Evolutionary conservation across 2,113 vertebrate species (phyloP), one percentile per base, ranked within the genome.

Genomic region (Dromaius novaehollandiae): DNA sequence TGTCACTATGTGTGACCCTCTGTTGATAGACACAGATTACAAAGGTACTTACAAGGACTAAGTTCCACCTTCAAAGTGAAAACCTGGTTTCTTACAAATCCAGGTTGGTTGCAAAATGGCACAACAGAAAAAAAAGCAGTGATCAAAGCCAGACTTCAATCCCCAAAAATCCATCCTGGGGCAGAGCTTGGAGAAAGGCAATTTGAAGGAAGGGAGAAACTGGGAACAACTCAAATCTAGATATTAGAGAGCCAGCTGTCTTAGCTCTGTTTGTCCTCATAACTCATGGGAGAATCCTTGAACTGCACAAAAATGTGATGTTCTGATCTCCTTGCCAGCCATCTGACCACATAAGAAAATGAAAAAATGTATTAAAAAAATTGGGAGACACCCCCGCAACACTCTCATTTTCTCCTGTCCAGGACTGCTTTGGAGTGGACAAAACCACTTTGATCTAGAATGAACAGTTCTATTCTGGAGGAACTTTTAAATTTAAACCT

Each of bases 1-100:
- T 21, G 73, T 68, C 36, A 75, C 82, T 64, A 78, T 88, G 66
- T 91, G 93, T 93, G 93, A 93, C 82, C 65, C 40, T 92, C 93
- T 95, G 86, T 96, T 93, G 92, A 96, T 46, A 88, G 88, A 77
- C 7, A 86, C 8, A 48, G 50, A 78, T 90, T 92, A 78, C 86
- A 93, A 94, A 93, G 64, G 63, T 53, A 69, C 50, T 64, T 53
- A 51, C 30, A 75, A 96, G 80, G 36, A 64, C 68, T 2, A 50
- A 50, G 51, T 42, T 25, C 61, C 73, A 51, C n/a, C 36, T 88
- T 70, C 28, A 58, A 83, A 89, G 53, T 30, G 48, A 94, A 77
- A 89, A 26, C 51, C 8, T n/a, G 5, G 4, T 32, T 86, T 84
- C 73, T 50, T 44, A 68, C 24, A 89, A 42, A 50, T 34, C 13